phyloP scores from a whole-genome alignment of 1,140 invertebrate genomes.

The Aricia agestis region DNA sequence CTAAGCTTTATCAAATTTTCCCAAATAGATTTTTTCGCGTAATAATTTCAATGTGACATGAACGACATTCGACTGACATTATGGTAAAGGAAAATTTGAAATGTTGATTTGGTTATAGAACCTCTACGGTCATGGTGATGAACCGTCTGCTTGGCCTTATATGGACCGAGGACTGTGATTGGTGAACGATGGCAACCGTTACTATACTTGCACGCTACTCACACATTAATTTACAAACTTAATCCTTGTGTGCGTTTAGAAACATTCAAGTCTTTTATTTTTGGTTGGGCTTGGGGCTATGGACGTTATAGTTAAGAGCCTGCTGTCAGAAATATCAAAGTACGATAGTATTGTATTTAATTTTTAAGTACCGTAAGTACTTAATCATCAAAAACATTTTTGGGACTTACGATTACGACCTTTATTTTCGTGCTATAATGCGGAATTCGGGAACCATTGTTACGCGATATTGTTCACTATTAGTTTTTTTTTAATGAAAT shows the following conservation, averaged over 20 bases:
- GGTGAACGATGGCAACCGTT: constrained; percentile 71
- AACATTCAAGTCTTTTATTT: constrained; percentile 56
- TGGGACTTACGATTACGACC: too few relatives aligned
- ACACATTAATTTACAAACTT: constrained; percentile 32
- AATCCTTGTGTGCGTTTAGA: constrained; percentile 46
- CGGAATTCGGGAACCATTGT: too few relatives aligned
- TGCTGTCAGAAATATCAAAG: too few relatives aligned
- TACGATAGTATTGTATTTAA: too few relatives aligned
- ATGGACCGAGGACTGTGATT: constrained; percentile 84
- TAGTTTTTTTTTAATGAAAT: too few relatives aligned
- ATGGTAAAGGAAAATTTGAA: constrained; percentile 51
- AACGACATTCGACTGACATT: not conserved
- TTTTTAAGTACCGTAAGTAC: too few relatives aligned
- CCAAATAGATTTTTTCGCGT: not conserved
- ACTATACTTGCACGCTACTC: constrained; percentile 48
- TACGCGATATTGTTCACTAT: too few relatives aligned
- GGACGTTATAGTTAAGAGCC: too few relatives aligned
- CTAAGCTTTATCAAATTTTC: not conserved
- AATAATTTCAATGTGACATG: not conserved
- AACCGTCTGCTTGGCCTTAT: constrained; percentile 83
- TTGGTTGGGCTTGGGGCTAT: constrained; percentile 24
- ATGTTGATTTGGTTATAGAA: constrained; percentile 41
- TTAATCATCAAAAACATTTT: too few relatives aligned
- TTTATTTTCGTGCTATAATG: too few relatives aligned
- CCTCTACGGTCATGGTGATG: constrained; percentile 62